These are phyloP conservation scores for Willowsia nigromaculata DNA, from an alignment of 2,888 invertebrate species.

Conservation along the genomic window DNA sequence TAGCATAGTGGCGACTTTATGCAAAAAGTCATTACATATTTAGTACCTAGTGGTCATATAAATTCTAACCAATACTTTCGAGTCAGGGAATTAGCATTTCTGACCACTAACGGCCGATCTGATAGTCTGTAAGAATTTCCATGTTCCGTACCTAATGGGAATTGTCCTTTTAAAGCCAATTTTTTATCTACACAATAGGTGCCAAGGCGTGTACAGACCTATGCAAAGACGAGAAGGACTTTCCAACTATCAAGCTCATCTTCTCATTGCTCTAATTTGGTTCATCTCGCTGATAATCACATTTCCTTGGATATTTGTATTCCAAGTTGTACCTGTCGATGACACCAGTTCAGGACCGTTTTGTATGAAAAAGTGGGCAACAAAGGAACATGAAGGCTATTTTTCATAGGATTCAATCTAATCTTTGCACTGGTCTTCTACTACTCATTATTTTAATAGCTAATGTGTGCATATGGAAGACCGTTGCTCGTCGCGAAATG, in stretches of 20 bases:
- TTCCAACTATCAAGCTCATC: neutral
- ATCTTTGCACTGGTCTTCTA: neutral
- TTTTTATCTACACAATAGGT: neutral
- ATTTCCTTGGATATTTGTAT: neutral
- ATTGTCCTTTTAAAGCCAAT: no score
- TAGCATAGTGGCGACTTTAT: no score
- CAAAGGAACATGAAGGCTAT: neutral
- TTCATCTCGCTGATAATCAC: neutral
- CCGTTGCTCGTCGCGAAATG: neutral
- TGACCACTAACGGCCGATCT: no score
- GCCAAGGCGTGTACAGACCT: neutral
- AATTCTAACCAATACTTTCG: neutral
- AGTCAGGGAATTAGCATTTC: no score
- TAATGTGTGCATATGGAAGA: neutral
- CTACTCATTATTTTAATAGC: neutral
- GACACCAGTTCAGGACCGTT: neutral
- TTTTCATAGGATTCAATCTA: neutral
- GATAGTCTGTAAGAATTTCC: no score
- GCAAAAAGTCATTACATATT: no score
- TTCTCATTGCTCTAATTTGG: neutral
- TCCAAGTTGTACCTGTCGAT: neutral
- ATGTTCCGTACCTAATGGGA: no score
- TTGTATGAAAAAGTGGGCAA: no score
- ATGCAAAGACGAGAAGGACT: neutral
- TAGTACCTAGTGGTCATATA: no score